A percentile compares a stretch with the other conserved stretches of the same genome.
phyloP scores from a whole-genome alignment of 2,113 vertebrate species.

The Microcebus griseorufus region DNA sequence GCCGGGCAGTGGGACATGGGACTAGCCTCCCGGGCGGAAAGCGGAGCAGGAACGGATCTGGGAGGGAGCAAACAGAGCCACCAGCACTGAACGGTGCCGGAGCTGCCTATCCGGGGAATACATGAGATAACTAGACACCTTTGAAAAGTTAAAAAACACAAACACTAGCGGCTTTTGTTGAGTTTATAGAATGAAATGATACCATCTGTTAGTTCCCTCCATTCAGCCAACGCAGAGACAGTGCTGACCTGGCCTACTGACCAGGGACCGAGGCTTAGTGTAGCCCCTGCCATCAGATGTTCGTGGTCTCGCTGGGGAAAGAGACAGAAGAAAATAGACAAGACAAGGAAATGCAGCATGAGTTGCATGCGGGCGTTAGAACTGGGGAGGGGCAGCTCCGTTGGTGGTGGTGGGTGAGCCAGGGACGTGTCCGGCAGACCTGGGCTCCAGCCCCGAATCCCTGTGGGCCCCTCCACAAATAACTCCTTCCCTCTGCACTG shows the following conservation, averaged over 20 bases:
- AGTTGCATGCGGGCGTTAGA: fast-evolving
- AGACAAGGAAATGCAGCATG: not conserved
- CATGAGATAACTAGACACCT: not conserved
- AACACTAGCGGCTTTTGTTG: not conserved
- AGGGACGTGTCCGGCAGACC: not conserved
- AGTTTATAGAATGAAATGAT: not conserved
- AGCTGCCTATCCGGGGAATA: not conserved
- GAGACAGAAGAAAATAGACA: not conserved
- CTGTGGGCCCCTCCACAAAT: not conserved
- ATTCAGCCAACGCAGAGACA: not conserved
- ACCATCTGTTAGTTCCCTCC: not conserved
- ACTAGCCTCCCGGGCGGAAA: not conserved
- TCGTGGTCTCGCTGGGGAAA: too few species aligned
- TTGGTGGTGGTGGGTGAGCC: not conserved
- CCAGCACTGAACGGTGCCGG: too few species aligned
- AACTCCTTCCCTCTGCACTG: not conserved
- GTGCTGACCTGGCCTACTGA: not conserved
- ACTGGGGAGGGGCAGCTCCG: too few species aligned
- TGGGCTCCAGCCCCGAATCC: not conserved
- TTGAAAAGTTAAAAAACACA: not conserved
- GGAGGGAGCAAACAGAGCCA: not conserved
- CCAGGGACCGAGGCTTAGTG: not conserved
- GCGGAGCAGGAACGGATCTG: not conserved
- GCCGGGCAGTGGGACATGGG: not conserved
- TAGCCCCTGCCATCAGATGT: not conserved